Conservation (phyloP, 2,113 vertebrate species). For the Conger conger region DNA sequence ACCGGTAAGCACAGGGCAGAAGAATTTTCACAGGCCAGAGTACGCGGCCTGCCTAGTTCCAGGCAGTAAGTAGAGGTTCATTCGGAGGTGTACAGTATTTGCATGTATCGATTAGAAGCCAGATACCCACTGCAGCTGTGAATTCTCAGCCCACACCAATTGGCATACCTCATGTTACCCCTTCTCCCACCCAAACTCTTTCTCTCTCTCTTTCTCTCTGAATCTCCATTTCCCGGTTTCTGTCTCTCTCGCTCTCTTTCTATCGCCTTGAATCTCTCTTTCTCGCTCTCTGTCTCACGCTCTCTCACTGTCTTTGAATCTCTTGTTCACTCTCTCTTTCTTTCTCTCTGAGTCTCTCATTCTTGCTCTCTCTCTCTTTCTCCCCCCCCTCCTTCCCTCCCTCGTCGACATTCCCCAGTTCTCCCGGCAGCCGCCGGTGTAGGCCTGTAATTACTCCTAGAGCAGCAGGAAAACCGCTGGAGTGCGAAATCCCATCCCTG, state of each 20-base stretch:
- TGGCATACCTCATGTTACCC: conserved; percentile 72
- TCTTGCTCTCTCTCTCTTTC: conserved; percentile 64
- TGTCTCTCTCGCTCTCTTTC: conserved; percentile 49
- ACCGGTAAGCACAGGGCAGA: conserved; percentile 71
- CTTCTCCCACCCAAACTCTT: conserved; percentile 39
- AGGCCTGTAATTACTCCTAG: conserved; percentile 81
- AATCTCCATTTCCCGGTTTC: not conserved
- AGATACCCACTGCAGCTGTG: conserved; percentile 75
- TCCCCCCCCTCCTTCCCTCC: conserved; percentile 56
- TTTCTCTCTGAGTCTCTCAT: not conserved
- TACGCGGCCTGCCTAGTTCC: conserved; percentile 83
- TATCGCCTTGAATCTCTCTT: no score
- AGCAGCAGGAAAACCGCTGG: conserved; percentile 83
- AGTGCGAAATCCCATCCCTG: conserved; percentile 89
- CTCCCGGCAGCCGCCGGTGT: conserved; percentile 73
- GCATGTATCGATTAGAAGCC: conserved; percentile 86
- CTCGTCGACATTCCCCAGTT: conserved; percentile 54
- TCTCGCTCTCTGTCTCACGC: conserved; percentile 64
- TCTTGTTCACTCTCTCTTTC: conserved; percentile 23
- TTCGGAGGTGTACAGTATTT: conserved; percentile 87
- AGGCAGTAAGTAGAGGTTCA: conserved; percentile 80
- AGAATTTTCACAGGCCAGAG: conserved; percentile 87
- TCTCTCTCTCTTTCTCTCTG: conserved; percentile 33
- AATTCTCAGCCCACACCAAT: conserved; percentile 73
- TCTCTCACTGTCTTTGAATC: conserved; percentile 31